Conservation (phyloP, 2,797 vertebrate species). For the Takifugu rubripes region DNA sequence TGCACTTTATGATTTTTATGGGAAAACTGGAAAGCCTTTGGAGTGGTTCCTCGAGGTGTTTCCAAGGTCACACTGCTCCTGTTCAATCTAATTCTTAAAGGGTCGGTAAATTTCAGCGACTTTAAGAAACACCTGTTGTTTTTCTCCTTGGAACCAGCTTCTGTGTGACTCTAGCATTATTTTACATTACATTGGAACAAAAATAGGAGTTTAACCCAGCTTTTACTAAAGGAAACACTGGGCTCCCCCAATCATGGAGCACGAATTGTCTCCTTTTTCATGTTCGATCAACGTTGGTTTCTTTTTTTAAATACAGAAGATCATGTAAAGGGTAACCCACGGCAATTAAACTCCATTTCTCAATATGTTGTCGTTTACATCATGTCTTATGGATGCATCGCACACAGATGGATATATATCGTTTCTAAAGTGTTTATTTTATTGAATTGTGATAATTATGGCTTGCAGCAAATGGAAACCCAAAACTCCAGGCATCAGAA, state of each 20-base stretch:
- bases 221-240: constrained; percentile 42
- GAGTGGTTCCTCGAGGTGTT: constrained; percentile 10
- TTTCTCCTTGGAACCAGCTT: constrained; percentile 45
- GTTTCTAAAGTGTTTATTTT: too few species aligned
- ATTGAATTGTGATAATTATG: too few species aligned
- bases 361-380: constrained; percentile 51
- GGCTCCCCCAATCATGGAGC: constrained; percentile 52
- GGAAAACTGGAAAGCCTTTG: constrained; percentile 22
- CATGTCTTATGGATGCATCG: too few species aligned
- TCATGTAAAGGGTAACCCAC: constrained; percentile 67
- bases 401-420: too few species aligned
- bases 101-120: constrained; percentile 29
- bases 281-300: constrained; percentile 37
- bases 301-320: constrained; percentile 57
- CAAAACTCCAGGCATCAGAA: too few species aligned
- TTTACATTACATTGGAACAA: constrained; percentile 31
- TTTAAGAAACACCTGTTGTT: constrained; percentile 24
- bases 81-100: constrained; percentile 14
- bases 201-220: constrained; percentile 24
- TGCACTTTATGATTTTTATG: constrained; percentile 48
- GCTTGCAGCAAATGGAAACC: too few species aligned
- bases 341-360: constrained; percentile 70
- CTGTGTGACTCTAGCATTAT: constrained; percentile 44
- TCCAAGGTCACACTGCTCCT: constrained; percentile 18
- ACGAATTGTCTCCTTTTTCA: constrained; percentile 39